phyloP scores from a whole-genome alignment of 2,888 invertebrate species.

The Mythimna pallens region DNA sequence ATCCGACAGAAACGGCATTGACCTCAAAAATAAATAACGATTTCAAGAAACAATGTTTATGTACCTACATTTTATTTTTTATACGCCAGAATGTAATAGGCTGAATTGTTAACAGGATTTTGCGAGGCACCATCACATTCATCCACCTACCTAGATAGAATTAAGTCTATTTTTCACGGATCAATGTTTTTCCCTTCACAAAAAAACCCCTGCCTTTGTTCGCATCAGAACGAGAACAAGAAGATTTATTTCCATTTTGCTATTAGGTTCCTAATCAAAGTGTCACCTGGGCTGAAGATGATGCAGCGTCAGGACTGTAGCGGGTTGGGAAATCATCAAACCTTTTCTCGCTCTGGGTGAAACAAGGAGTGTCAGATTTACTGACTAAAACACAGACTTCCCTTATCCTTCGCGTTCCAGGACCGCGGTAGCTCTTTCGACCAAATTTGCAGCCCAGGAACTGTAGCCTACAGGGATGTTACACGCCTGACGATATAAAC shows the following conservation, averaged over 20 bases:
- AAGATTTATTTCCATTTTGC: too few species aligned
- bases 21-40: constrained; percentile 57
- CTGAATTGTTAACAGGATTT: neutral
- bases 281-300: neutral
- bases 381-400: too few species aligned
- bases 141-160: too few species aligned
- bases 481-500: neutral
- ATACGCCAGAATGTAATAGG: constrained; percentile 4
- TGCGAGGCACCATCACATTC: neutral
- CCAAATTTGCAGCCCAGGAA: too few species aligned
- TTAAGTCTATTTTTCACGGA: neutral
- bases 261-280: too few species aligned
- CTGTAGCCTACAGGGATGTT: neutral
- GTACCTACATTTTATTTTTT: constrained; percentile 18
- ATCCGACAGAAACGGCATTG: constrained; percentile 56
- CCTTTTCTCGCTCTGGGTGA: too few species aligned
- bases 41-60: constrained; percentile 44
- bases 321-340: too few species aligned
- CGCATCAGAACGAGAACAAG: too few species aligned
- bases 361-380: too few species aligned
- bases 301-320: too few species aligned
- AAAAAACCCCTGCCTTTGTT: neutral
- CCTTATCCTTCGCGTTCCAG: too few species aligned
- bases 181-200: neutral
- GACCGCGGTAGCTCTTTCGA: too few species aligned